A percentile compares a stretch with the other conserved stretches of the same genome.
Conservation (phyloP, 2,797 vertebrate genomes). For the Nyctibius grandis region DNA sequence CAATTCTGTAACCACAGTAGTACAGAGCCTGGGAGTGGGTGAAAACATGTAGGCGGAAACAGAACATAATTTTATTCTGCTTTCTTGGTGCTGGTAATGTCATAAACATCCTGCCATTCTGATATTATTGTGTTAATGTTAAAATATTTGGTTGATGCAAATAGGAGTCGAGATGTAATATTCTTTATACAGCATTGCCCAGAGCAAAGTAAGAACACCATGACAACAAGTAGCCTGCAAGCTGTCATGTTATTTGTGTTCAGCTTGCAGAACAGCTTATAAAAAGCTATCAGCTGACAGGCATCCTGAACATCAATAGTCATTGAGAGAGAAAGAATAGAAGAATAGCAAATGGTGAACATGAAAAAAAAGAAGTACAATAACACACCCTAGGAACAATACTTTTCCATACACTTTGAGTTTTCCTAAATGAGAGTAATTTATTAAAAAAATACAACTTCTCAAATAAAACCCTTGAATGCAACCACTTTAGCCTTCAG, state of each 20-base stretch:
- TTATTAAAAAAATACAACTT: not conserved
- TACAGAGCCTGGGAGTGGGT: not conserved
- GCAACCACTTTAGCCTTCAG: not conserved
- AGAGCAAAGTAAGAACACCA: slow-evolving; percentile 63
- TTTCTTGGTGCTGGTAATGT: slow-evolving; percentile 44
- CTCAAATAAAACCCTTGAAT: not conserved
- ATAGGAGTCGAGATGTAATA: slow-evolving; percentile 61
- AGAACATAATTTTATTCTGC: slow-evolving; percentile 47
- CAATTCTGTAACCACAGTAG: not conserved
- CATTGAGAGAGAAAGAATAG: slow-evolving; percentile 48
- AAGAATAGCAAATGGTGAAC: slow-evolving; percentile 5
- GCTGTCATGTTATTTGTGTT: slow-evolving; percentile 69
- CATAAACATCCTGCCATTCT: slow-evolving; percentile 58
- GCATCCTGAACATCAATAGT: slow-evolving; percentile 58
- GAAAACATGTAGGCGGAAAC: not conserved
- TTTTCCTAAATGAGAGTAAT: slow-evolving; percentile 25
- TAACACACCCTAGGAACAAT: not conserved
- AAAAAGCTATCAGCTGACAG: slow-evolving; percentile 66
- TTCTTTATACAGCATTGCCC: slow-evolving; percentile 67
- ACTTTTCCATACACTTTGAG: not conserved
- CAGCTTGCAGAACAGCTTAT: slow-evolving; percentile 49
- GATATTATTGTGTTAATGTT: slow-evolving; percentile 60
- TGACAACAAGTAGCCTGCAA: slow-evolving; percentile 66
- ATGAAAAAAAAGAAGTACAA: not conserved
- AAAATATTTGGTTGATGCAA: slow-evolving; percentile 70